A percentile compares a stretch with the other conserved stretches of the same genome.
Conservation (phyloP, 2,888 invertebrate species). For the Cheilosia vulpina region DNA sequence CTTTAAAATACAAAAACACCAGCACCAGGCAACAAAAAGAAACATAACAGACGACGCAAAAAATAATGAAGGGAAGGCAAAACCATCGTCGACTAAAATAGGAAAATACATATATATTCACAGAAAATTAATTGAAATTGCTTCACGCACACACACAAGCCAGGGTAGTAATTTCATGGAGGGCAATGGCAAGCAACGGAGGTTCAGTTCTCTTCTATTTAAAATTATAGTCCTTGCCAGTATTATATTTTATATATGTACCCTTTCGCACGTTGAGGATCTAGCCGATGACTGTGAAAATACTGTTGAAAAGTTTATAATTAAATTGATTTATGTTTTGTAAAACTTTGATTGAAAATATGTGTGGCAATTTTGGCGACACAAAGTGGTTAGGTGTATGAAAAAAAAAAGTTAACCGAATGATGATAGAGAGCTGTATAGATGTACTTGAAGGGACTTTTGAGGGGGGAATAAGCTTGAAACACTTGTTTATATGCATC, state of each 20-base stretch:
- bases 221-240: constrained; percentile 26
- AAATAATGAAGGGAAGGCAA: not conserved
- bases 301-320: constrained; percentile 60
- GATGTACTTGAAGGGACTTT: no score
- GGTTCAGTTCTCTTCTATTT: constrained; percentile 52
- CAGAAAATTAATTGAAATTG: constrained; percentile 73
- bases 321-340: constrained; percentile 65
- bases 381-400: constrained; percentile 9
- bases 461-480: no score
- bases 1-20: constrained; percentile 35
- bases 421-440: no score
- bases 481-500: not conserved
- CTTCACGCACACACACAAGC: constrained; percentile 64
- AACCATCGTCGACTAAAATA: constrained; percentile 48
- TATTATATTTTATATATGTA: not conserved
- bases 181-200: constrained; percentile 52
- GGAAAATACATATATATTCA: constrained; percentile 40
- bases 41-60: constrained; percentile 3
- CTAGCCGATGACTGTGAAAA: constrained; percentile 48
- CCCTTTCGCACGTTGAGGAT: not conserved
- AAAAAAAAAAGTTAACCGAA: no score
- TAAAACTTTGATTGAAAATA: constrained; percentile 58
- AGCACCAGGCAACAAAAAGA: constrained; percentile 6
- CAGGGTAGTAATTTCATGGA: constrained; percentile 45
- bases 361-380: constrained; percentile 33